Conservation (phyloP, 2,113 vertebrate genomes). For the Petroica traversi region DNA sequence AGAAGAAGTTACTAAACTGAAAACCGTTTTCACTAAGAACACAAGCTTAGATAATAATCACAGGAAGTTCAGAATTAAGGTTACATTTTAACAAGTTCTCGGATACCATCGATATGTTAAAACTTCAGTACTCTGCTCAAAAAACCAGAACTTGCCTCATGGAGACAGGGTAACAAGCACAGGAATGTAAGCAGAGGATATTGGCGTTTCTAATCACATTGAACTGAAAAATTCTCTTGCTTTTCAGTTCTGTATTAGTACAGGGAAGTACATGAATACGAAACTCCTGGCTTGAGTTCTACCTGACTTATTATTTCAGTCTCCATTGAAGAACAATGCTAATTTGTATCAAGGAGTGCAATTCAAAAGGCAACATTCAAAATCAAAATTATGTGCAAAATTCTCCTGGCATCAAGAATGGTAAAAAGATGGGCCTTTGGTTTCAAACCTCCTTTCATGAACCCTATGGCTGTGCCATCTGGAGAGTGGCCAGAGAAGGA, state of each 20-base stretch:
- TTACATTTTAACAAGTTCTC: not conserved
- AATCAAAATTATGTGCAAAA: not conserved
- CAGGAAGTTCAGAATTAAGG: not conserved
- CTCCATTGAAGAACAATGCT: not conserved
- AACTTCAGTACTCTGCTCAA: not conserved
- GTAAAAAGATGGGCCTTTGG: not conserved
- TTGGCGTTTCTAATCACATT: not conserved
- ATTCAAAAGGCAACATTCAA: not conserved
- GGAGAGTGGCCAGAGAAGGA: not conserved
- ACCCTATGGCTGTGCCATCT: not conserved
- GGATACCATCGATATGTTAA: not conserved
- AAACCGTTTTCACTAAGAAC: not conserved
- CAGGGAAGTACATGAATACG: not conserved
- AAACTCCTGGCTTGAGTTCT: not conserved
- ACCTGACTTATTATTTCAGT: not conserved
- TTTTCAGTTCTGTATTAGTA: not conserved
- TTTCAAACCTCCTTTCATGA: not conserved
- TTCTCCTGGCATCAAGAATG: not conserved
- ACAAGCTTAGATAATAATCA: not conserved
- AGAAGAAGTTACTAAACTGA: not conserved
- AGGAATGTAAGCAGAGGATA: not conserved
- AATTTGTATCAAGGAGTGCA: not conserved
- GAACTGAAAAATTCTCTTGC: not conserved
- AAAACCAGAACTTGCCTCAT: not conserved
- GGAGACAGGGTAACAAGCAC: rapidly evolving